phyloP scores from a whole-genome alignment of 2,797 vertebrate genomes.

The Lagocephalus sceleratus region DNA sequence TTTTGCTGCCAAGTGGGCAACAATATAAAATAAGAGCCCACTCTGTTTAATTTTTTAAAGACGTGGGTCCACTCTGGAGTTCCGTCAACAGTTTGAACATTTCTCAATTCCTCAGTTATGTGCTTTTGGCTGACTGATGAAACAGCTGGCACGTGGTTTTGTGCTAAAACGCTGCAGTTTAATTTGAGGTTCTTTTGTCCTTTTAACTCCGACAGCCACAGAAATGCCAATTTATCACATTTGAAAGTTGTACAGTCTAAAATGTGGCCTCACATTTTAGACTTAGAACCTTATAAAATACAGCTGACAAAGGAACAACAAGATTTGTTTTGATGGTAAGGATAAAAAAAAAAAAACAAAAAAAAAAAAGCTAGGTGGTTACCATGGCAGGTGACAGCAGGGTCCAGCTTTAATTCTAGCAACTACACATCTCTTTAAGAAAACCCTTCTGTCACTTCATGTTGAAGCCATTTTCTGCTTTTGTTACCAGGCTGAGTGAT shows the following conservation, averaged over 20 bases:
- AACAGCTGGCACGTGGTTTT: constrained; percentile 20
- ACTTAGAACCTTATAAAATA: no score
- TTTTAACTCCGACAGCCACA: constrained; percentile 7
- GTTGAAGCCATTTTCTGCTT: constrained; percentile 3
- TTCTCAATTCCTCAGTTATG: constrained; percentile 13
- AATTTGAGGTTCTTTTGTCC: constrained; percentile 3
- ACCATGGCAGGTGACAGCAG: no score
- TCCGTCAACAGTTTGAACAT: constrained; percentile 28
- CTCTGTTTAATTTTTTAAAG: constrained; percentile 28
- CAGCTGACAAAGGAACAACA: no score
- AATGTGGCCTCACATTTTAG: no score
- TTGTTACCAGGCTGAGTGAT: no score
- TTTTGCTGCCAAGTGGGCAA: constrained; percentile 8
- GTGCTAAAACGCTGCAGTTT: constrained; percentile 14
- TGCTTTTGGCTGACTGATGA: constrained; percentile 23
- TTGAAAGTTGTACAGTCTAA: background rate
- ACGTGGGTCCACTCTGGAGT: constrained; percentile 20
- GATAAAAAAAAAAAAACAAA: no score
- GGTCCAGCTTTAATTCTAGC: background rate
- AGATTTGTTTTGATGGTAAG: no score
- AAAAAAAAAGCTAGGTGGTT: no score
- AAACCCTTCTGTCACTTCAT: background rate
- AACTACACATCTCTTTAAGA: background rate
- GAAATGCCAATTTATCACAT: constrained; percentile 5
- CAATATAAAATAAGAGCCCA: constrained; percentile 15